Evolutionary conservation across 2,888 invertebrate genomes (phyloP).

Genomic region (Cataglyphis rosenhaueri): DNA sequence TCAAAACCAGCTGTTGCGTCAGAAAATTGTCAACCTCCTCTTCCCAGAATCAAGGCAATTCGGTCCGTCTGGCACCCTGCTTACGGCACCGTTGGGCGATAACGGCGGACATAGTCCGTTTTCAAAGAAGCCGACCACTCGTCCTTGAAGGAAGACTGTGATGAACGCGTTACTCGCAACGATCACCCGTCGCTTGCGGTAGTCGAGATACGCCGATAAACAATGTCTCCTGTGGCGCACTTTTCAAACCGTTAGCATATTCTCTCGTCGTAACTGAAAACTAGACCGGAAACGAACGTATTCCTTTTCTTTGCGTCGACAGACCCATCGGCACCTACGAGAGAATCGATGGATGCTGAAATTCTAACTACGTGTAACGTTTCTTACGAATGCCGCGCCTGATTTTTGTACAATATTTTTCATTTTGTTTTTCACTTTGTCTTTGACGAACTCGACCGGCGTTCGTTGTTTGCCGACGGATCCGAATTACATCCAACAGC

Average conservation of each 20-base stretch:
- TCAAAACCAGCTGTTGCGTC: constrained; percentile 57
- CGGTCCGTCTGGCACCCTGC: constrained; percentile 60
- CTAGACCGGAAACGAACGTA: constrained; percentile 3
- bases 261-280: constrained; percentile 46
- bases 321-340: constrained; percentile 61
- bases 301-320: constrained; percentile 59
- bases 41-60: constrained; percentile 70
- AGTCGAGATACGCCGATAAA: background rate
- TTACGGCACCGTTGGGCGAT: constrained; percentile 57
- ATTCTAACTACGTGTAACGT: background rate
- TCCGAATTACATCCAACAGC: constrained; percentile 11
- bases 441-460: background rate
- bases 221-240: background rate
- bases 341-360: constrained; percentile 65
- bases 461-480: constrained; percentile 1
- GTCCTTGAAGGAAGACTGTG: constrained; percentile 11
- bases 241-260: constrained; percentile 65
- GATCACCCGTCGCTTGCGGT: background rate
- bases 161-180: background rate
- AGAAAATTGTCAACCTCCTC: constrained; percentile 55
- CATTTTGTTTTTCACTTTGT: background rate
- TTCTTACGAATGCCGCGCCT: background rate
- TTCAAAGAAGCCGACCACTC: constrained; percentile 21
- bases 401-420: background rate
- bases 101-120: constrained; percentile 66